Conservation (phyloP, 2,113 vertebrate genomes). For the Chinchilla lanigera region DNA sequence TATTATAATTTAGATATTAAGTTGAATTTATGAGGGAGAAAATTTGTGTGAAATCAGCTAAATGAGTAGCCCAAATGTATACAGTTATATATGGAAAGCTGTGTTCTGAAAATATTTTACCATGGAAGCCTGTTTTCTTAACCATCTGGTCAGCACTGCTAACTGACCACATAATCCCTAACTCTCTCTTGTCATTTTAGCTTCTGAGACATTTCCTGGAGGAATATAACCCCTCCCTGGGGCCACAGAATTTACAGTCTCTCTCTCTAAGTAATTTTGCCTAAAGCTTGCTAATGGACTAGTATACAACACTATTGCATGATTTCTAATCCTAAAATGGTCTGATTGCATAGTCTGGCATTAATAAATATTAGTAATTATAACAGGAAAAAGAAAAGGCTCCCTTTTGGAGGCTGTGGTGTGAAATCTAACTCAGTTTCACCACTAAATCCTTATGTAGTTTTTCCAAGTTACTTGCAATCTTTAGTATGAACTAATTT, state of each 20-base stretch:
- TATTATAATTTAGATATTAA: neutral
- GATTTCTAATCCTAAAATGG: neutral
- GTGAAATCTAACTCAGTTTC: neutral
- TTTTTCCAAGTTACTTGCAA: neutral
- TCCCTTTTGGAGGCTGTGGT: neutral
- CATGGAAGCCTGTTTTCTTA: neutral
- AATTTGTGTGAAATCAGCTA: neutral
- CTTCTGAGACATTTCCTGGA: neutral
- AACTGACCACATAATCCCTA: neutral
- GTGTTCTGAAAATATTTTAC: neutral
- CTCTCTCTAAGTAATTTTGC: neutral
- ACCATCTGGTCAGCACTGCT: neutral
- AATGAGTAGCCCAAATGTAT: neutral
- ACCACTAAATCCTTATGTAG: neutral
- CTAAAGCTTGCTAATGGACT: neutral
- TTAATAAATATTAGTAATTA: constrained; percentile 22
- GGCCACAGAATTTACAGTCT: neutral
- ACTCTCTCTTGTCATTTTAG: neutral
- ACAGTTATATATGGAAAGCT: neutral
- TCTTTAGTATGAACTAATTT: neutral
- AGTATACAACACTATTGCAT: neutral
- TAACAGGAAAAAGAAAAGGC: neutral
- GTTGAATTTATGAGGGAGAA: neutral
- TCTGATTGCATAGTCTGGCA: neutral
- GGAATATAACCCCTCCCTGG: neutral